These are phyloP conservation scores for Callipepla squamata DNA, from an alignment of 2,113 vertebrate genomes.

Conservation along the genomic window DNA sequence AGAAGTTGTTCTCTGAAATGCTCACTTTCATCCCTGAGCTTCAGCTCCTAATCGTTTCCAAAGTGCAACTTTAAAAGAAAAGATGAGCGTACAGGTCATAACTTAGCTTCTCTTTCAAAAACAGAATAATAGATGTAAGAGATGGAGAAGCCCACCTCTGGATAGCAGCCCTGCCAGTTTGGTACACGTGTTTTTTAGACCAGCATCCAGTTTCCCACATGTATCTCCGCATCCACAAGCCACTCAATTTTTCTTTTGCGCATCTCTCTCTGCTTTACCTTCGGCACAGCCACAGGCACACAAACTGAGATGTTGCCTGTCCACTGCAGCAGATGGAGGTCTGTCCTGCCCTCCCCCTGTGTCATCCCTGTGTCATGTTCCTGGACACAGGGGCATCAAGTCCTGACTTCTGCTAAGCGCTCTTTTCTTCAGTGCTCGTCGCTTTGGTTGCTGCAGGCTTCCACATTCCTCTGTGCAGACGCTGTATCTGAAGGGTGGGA, in stretches of 20 bases:
- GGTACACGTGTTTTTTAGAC: background rate
- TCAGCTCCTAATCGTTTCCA: background rate
- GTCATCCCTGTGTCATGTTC: background rate
- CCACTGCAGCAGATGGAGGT: background rate
- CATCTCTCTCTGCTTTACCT: background rate
- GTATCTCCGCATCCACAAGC: background rate
- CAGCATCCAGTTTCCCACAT: background rate
- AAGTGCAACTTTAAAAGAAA: background rate
- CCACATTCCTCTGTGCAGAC: background rate
- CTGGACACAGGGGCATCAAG: background rate
- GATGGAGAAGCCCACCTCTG: background rate
- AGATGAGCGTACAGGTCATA: rapidly evolving
- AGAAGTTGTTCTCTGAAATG: background rate
- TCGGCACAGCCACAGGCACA: background rate
- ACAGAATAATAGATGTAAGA: background rate
- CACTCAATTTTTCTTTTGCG: background rate
- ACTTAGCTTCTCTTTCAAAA: background rate
- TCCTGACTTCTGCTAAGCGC: background rate
- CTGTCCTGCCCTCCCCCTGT: background rate
- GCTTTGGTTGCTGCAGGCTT: background rate
- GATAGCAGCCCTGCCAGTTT: background rate
- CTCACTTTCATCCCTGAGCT: background rate
- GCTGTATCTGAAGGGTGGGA: background rate
- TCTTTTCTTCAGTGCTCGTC: background rate
- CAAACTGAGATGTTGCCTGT: background rate